Evolutionary conservation across 2,888 invertebrate genomes (phyloP).

Genomic region (Colostygia pectinataria): DNA sequence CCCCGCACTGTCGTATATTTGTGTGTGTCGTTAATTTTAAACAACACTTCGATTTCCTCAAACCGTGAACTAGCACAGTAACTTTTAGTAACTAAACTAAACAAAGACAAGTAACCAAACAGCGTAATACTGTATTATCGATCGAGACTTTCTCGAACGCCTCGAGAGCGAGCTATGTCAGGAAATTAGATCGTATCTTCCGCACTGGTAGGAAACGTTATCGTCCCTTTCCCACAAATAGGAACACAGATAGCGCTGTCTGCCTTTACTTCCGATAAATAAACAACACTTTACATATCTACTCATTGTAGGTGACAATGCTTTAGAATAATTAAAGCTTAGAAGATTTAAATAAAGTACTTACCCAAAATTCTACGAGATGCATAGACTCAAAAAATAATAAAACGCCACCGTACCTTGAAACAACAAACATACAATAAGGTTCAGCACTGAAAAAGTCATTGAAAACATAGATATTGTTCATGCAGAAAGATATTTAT

Average conservation of each 20-base stretch:
- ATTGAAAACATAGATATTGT: too few relatives aligned
- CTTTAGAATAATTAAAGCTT: too few relatives aligned
- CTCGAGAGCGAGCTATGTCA: conserved; percentile 45
- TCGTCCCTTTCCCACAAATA: conserved; percentile 42
- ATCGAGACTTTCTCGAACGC: conserved; percentile 55
- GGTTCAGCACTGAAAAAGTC: not conserved
- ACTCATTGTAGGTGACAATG: too few relatives aligned
- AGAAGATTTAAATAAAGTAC: conserved; percentile 2
- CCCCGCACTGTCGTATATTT: too few relatives aligned
- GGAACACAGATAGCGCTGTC: conserved; percentile 36
- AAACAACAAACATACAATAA: conserved; percentile 1
- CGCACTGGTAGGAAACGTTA: conserved; percentile 57
- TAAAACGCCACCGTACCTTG: conserved; percentile 11
- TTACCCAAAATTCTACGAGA: conserved; percentile 4
- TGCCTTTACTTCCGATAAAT: conserved; percentile 32
- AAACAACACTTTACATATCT: conserved; percentile 14
- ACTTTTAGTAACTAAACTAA: too few relatives aligned
- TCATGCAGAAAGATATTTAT: too few relatives aligned
- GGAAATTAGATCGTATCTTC: conserved; percentile 58
- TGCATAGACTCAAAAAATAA: not conserved
- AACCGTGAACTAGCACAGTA: too few relatives aligned
- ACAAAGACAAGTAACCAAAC: conserved; percentile 23
- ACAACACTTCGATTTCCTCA: too few relatives aligned
- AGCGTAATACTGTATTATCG: conserved; percentile 27
- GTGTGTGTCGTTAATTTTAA: too few relatives aligned